phyloP scores from a whole-genome alignment of 2,113 vertebrate genomes.

The human (Homo sapiens) region GRCh38 chr11:119947001-119947500 shows the following conservation, averaged over 20 bases:
- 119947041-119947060: not conserved
- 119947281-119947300: not conserved
- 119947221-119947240: not conserved
- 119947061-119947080: not conserved
- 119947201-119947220: not conserved
- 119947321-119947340: not conserved
- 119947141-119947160: not conserved
- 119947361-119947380: not conserved
- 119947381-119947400: not conserved
- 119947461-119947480: not conserved
- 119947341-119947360: not conserved
- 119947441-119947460: not conserved
- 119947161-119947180: not conserved
- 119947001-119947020: not conserved
- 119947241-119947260: no score
- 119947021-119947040: not conserved
- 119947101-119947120: not conserved
- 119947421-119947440: accelerated
- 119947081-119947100: not conserved
- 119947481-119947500: not conserved
- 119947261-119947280: not conserved
- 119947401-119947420: not conserved
- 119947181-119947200: not conserved
- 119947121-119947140: not conserved
- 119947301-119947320: not conserved